Conservation (phyloP, 2,113 vertebrate species). For the Suricata suricatta region DNA sequence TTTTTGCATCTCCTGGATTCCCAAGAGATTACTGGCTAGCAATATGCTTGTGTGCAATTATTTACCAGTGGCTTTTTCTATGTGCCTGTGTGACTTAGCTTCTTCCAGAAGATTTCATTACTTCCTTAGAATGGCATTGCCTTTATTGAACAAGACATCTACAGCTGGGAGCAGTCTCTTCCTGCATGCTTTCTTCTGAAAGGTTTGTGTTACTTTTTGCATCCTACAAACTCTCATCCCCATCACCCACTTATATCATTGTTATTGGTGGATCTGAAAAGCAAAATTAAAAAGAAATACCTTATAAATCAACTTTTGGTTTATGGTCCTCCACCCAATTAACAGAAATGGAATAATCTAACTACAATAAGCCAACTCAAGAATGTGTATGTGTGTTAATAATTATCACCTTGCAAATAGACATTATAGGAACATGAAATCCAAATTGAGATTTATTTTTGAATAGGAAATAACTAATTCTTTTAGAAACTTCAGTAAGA, state of each 20-base stretch:
- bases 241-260: neutral
- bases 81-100: neutral
- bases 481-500: constrained; percentile 1
- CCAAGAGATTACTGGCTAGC: neutral
- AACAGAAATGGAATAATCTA: neutral
- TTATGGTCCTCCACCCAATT: neutral
- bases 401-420: neutral
- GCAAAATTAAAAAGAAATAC: neutral
- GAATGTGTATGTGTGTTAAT: neutral
- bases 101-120: neutral
- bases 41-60: neutral
- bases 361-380: neutral
- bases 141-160: neutral
- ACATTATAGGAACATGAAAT: neutral
- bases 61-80: constrained; percentile 11
- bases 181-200: neutral
- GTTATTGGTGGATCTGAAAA: neutral
- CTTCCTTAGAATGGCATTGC: neutral
- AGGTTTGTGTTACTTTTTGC: neutral
- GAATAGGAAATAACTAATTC: neutral
- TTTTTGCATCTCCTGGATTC: constrained; percentile 13
- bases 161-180: neutral
- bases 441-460: neutral
- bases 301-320: neutral
- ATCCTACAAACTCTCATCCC: rapidly evolving